phyloP scores from a whole-genome alignment of 2,113 vertebrate genomes.

The Cygnus atratus region DNA sequence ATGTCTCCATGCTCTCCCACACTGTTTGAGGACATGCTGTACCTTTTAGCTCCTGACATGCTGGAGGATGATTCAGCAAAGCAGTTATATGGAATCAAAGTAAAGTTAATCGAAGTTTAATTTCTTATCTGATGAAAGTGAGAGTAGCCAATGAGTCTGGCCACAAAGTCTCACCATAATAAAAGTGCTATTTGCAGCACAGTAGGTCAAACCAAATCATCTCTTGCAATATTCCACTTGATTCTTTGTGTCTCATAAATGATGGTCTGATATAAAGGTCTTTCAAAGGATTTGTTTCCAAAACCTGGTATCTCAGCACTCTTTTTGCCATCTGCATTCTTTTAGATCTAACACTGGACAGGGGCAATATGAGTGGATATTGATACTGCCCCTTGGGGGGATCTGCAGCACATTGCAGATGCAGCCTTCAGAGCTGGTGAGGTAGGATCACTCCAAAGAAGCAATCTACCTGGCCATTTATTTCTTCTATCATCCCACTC shows the following conservation, averaged over 20 bases:
- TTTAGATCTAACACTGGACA: not conserved
- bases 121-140: not conserved
- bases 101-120: not conserved
- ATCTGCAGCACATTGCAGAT: not conserved
- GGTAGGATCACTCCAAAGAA: not conserved
- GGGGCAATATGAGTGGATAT: not conserved
- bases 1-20: not conserved
- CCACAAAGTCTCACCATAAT: not conserved
- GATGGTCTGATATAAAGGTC: not conserved
- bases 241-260: not conserved
- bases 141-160: fast-evolving
- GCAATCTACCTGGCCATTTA: not conserved
- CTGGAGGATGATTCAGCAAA: not conserved
- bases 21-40: not conserved
- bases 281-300: not conserved
- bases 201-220: not conserved
- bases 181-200: not conserved
- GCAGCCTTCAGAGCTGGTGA: not conserved
- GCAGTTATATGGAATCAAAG: not conserved
- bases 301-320: not conserved
- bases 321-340: not conserved
- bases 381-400: fast-evolving
- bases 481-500: not conserved
- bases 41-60: not conserved
- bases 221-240: not conserved